Evolutionary conservation across 2,797 vertebrate species (phyloP).

Genomic region (Megaceryle alcyon): DNA sequence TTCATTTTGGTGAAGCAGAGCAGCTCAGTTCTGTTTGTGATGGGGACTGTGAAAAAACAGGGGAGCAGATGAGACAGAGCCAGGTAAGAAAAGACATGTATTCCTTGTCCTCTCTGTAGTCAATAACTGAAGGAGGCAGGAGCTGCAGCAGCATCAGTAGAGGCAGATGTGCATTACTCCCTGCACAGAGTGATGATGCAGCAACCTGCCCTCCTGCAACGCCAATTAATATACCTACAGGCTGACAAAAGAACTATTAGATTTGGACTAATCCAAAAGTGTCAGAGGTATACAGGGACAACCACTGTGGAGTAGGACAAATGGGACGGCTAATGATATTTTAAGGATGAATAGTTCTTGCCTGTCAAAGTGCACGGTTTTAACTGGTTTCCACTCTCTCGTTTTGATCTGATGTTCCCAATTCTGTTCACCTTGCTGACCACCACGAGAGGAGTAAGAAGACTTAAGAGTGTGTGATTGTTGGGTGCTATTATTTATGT

Average conservation of each 20-base stretch:
- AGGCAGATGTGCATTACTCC: background rate
- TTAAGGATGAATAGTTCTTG: background rate
- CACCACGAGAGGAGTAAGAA: background rate
- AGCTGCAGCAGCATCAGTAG: background rate
- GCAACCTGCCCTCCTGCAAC: background rate
- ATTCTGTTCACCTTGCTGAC: conserved; percentile 35
- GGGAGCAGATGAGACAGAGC: background rate
- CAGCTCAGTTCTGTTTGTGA: background rate
- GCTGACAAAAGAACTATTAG: background rate
- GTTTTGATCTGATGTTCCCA: background rate
- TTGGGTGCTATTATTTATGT: conserved; percentile 31
- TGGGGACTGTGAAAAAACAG: background rate
- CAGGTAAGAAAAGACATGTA: background rate
- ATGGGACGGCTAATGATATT: background rate
- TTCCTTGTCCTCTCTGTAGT: background rate
- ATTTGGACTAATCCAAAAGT: background rate
- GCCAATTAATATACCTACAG: background rate
- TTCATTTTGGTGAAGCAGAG: background rate
- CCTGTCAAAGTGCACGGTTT: background rate
- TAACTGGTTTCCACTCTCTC: background rate
- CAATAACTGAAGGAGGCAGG: background rate
- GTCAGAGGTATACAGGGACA: background rate
- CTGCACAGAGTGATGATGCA: background rate
- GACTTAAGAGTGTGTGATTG: background rate
- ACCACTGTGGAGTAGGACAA: background rate